Percentiles rank a stretch among this genome's conserved stretches.
Evolutionary conservation across 1,140 invertebrate species (phyloP).

Genomic region (Neuroterus valhalla): DNA sequence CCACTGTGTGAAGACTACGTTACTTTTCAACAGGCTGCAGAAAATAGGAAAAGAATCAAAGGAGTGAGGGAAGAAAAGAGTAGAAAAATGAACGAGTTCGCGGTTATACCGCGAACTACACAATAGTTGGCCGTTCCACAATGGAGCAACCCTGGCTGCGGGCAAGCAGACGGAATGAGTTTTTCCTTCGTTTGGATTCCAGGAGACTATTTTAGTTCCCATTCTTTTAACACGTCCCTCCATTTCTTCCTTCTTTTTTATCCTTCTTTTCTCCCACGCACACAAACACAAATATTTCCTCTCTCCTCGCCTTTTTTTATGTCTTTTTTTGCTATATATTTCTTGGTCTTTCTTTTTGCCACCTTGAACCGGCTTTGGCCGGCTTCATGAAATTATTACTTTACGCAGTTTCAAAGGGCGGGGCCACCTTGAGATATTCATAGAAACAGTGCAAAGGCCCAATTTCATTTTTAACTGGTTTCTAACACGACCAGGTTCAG

Average conservation of each 20-base stretch:
- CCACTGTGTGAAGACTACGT: too few relatives aligned
- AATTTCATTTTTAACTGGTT: constrained; percentile 5
- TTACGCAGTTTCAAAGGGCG: constrained; percentile 47
- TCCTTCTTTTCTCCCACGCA: constrained; percentile 28
- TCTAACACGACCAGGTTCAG: neutral
- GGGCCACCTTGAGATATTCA: constrained; percentile 1
- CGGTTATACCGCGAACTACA: constrained; percentile 56
- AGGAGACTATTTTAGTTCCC: constrained; percentile 56
- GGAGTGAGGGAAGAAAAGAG: neutral
- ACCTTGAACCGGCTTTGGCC: constrained; percentile 11
- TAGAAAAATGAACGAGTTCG: constrained; percentile 10
- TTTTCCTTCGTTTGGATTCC: constrained; percentile 60
- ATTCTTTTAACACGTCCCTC: constrained; percentile 45
- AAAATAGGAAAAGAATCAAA: constrained; percentile 29
- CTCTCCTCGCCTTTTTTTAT: too few relatives aligned
- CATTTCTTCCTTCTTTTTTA: constrained; percentile 26
- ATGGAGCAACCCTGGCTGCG: constrained; percentile 50
- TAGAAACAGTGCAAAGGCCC: neutral
- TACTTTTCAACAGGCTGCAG: neutral
- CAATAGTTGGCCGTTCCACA: constrained; percentile 59
- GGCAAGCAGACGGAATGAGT: constrained; percentile 59
- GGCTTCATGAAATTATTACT: constrained; percentile 58
- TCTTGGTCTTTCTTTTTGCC: constrained; percentile 32
- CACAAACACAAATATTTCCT: neutral
- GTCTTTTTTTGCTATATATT: constrained; percentile 35